A percentile compares a stretch with the other conserved stretches of the same genome.
Conservation (phyloP, 2,888 invertebrate species). For the Limnephilus lunatus region DNA sequence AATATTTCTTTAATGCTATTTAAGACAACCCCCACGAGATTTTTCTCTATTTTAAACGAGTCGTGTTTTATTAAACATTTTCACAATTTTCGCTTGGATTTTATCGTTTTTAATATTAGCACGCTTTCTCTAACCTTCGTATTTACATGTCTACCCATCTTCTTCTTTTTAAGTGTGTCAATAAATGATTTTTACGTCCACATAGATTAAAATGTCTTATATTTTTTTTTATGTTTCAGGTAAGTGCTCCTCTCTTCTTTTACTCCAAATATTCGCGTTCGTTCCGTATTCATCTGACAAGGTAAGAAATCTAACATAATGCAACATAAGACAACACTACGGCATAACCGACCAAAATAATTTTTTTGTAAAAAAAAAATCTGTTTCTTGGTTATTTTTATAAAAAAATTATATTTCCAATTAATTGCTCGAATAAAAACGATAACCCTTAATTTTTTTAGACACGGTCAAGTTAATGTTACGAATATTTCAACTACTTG, state of each 20-base stretch:
- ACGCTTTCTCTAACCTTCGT: too few relatives aligned
- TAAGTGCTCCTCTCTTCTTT: not conserved
- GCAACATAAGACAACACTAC: not conserved
- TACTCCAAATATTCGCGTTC: not conserved
- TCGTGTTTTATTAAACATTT: too few relatives aligned
- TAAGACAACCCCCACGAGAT: too few relatives aligned
- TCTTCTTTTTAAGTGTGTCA: not conserved
- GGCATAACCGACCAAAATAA: too few relatives aligned
- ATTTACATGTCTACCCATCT: too few relatives aligned
- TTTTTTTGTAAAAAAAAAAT: not conserved
- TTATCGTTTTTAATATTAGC: too few relatives aligned
- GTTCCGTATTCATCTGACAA: not conserved
- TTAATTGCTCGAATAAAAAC: not conserved
- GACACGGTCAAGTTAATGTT: too few relatives aligned
- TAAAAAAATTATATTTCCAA: not conserved
- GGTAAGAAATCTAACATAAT: not conserved
- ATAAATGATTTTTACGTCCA: not conserved
- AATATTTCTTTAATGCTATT: too few relatives aligned
- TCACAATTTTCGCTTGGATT: too few relatives aligned
- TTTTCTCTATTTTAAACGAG: too few relatives aligned
- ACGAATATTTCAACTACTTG: too few relatives aligned
- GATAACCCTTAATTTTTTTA: too few relatives aligned
- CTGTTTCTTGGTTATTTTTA: not conserved
- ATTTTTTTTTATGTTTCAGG: not conserved
- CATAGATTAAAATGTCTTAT: not conserved